Evolutionary conservation across 2,797 vertebrate species (phyloP).

Genomic region (Thunnus albacares): DNA sequence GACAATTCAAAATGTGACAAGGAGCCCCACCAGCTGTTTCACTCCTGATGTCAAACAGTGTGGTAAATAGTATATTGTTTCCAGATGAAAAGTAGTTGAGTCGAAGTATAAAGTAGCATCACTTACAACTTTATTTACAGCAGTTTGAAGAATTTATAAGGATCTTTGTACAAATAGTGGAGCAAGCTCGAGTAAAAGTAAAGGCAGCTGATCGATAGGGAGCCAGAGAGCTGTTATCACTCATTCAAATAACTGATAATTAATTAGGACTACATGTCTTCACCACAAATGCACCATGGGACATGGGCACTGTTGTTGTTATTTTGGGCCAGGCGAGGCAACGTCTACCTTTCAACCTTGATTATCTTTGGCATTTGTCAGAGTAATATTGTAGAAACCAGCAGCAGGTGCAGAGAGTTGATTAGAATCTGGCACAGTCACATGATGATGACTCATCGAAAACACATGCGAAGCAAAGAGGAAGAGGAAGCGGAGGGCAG

Average conservation of each 20-base stretch:
- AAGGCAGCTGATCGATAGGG: conserved; percentile 17
- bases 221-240: conserved; percentile 25
- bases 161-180: background rate
- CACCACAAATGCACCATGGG: conserved; percentile 27
- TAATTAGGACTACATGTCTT: conserved; percentile 44
- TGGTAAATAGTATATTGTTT: too few species aligned
- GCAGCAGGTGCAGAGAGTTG: conserved; percentile 73
- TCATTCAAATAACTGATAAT: conserved; percentile 54
- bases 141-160: background rate
- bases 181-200: background rate
- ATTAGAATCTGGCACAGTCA: conserved; percentile 77
- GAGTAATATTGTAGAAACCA: conserved; percentile 50
- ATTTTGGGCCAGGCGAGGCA: conserved; percentile 38
- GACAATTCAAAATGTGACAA: background rate
- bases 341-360: conserved; percentile 65
- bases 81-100: too few species aligned
- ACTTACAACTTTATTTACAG: background rate
- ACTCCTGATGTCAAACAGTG: background rate
- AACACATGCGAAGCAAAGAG: conserved; percentile 51
- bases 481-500: conserved; percentile 70
- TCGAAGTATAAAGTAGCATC: background rate
- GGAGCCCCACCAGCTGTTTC: background rate
- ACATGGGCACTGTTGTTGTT: conserved; percentile 36
- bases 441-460: conserved; percentile 74
- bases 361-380: conserved; percentile 76